These are phyloP conservation scores for Liodrosophila aerea DNA, from an alignment of 2,888 invertebrate genomes.

Conservation along the genomic window DNA sequence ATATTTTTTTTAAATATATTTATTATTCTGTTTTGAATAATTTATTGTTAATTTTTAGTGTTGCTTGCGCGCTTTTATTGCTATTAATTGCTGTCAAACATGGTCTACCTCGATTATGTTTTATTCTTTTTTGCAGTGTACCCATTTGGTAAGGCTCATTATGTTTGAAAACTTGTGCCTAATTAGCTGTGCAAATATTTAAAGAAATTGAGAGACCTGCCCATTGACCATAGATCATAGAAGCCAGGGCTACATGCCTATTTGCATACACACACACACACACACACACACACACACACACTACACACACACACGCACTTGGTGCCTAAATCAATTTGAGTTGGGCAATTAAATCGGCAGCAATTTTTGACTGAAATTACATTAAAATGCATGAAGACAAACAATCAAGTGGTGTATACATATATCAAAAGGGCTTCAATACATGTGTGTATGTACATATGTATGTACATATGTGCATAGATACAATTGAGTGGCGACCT, in stretches of 20 bases:
- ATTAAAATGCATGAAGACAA: constrained; percentile 64
- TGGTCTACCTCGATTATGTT: no score
- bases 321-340: constrained; percentile 2
- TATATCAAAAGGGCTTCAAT: constrained; percentile 34
- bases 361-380: constrained; percentile 43
- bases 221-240: constrained; percentile 33
- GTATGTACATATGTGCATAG: no score
- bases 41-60: no score
- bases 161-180: constrained; percentile 15
- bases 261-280: background rate
- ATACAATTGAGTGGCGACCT: constrained; percentile 31
- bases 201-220: constrained; percentile 5
- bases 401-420: constrained; percentile 52
- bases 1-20: no score
- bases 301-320: background rate
- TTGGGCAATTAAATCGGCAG: constrained; percentile 57
- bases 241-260: background rate
- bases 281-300: background rate
- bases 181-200: constrained; percentile 42
- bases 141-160: background rate
- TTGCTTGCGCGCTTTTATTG: no score
- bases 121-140: no score
- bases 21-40: no score
- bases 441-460: no score
- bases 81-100: no score